Evolutionary conservation across 2,888 invertebrate genomes (phyloP).

Genomic region (Parochlus steinenii): DNA sequence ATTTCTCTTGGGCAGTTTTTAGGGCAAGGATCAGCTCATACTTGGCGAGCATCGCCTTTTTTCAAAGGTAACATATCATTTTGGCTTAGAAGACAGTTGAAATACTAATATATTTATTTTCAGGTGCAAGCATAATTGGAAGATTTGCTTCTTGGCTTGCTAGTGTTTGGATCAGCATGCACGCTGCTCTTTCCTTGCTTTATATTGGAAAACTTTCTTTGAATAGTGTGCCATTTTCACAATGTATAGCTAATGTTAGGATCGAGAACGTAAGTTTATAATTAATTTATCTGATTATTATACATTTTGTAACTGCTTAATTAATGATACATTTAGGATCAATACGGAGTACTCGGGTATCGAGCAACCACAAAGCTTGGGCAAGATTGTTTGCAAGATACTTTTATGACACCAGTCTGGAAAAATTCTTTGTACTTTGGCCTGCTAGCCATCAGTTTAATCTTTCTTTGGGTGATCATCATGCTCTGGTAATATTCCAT

Average conservation of each 20-base stretch:
- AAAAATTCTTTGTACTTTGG: constrained; percentile 28
- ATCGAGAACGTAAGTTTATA: neutral
- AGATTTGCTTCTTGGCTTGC: constrained; percentile 30
- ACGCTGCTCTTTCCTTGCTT: constrained; percentile 26
- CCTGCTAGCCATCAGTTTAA: constrained; percentile 25
- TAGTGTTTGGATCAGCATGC: constrained; percentile 28
- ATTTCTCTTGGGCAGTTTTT: constrained; percentile 30
- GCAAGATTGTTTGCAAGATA: constrained; percentile 26
- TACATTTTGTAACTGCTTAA: neutral
- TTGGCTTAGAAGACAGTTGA: neutral
- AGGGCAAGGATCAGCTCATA: constrained; percentile 30
- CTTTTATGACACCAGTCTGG: constrained; percentile 30
- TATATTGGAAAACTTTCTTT: constrained; percentile 28
- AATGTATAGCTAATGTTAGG: constrained; percentile 20
- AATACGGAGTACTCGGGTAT: constrained; percentile 19
- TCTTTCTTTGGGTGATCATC: constrained; percentile 27
- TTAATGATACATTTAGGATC: neutral
- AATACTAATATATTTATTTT: neutral
- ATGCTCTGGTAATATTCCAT: constrained; percentile 25
- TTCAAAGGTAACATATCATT: constrained; percentile 25
- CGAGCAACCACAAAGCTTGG: constrained; percentile 23
- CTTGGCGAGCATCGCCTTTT: constrained; percentile 30
- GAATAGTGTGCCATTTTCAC: constrained; percentile 26
- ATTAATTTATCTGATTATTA: neutral
- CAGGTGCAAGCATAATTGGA: constrained; percentile 29